Conservation (phyloP, 2,888 invertebrate species). For the Cremastobaeus sp. region DNA sequence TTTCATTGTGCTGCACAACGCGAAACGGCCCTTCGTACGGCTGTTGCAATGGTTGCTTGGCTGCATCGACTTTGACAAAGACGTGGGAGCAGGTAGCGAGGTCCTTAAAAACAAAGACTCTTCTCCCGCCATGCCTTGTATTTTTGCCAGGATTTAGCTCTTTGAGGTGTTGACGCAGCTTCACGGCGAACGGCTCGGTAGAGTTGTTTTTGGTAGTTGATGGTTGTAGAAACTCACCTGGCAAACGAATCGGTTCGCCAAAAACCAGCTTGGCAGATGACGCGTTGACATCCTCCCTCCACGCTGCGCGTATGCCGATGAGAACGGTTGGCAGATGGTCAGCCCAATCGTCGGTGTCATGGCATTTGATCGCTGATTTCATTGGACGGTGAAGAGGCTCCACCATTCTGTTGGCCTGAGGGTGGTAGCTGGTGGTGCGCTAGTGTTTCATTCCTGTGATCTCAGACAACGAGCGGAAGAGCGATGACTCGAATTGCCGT, state of each 20-base stretch:
- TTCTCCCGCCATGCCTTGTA: neutral
- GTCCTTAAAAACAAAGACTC: conserved; percentile 24
- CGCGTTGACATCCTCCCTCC: conserved; percentile 6
- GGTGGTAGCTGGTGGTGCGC: conserved; percentile 48
- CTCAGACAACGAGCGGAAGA: conserved; percentile 49
- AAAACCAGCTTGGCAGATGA: neutral
- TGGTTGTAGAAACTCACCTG: conserved; percentile 2
- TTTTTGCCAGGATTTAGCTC: neutral
- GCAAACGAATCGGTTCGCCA: conserved; percentile 2
- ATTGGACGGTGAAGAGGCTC: conserved; percentile 45
- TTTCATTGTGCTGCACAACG: neutral
- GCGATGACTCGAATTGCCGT: conserved; percentile 62
- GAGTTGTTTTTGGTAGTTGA: neutral
- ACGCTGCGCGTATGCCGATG: conserved; percentile 5
- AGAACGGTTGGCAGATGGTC: neutral
- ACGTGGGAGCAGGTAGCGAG: conserved; percentile 14
- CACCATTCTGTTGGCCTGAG: conserved; percentile 51
- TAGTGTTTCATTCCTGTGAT: conserved; percentile 28
- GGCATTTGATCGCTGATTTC: conserved; percentile 27
- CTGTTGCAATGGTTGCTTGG: neutral
- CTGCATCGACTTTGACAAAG: conserved; percentile 3
- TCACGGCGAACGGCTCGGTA: too few species aligned
- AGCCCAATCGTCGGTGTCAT: conserved; percentile 8
- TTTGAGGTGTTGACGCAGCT: neutral
- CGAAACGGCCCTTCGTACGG: conserved; percentile 21